Base-by-base conservation (phyloP, 2,113 vertebrate species). In the Gasterosteus aculeatus region DNA sequence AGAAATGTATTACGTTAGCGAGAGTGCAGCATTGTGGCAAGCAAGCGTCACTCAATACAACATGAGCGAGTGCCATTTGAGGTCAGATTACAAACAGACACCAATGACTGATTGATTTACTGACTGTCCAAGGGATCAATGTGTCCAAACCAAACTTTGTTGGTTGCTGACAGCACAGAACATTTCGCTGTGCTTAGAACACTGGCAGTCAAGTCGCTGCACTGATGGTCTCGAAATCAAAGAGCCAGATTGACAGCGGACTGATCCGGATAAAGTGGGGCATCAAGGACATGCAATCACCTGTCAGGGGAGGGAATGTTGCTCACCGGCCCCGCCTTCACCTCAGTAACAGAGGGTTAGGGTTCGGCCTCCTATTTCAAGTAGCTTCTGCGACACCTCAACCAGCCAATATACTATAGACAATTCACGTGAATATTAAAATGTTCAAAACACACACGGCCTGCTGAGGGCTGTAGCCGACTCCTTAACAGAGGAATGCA, bases 61-160 rank as follows among this genome's bases (percentile, higher is more conserved):
- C 42, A 10, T 56, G 12, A 79, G 61, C 0, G 7, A 51, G 35
- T 60, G 42, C 39, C 35, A 65, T 65, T 85, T 67, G 47, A 67
- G 51, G 76, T 69, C 84, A 85, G 57, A 66, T 81, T 70, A 70
- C 38, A 67, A 54, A 59, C 59, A 12, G 42, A 68, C 60, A 51
- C 38, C 10, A 22, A 35, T 66, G 31, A 67, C 15, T 11, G 29
- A 68, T 29, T 44, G 81, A 80, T 70, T 61, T 74, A 79, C 46
- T 51, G 72, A 56, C 78, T 77, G 56, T 80, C 63, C 49, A 46
- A 7, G 16, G 60, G 65, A 76, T 88, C 78, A 68, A 59, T 80
- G 53, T 46, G 44, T 76, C 69, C 54, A 63, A 69, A 53, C 44
- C 41, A 60, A 58, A 60, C 68, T 64, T 64, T 60, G 63, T 60